These are phyloP conservation scores for Salvelinus fontinalis DNA, from an alignment of 2,113 vertebrate species.

Conservation along the genomic window DNA sequence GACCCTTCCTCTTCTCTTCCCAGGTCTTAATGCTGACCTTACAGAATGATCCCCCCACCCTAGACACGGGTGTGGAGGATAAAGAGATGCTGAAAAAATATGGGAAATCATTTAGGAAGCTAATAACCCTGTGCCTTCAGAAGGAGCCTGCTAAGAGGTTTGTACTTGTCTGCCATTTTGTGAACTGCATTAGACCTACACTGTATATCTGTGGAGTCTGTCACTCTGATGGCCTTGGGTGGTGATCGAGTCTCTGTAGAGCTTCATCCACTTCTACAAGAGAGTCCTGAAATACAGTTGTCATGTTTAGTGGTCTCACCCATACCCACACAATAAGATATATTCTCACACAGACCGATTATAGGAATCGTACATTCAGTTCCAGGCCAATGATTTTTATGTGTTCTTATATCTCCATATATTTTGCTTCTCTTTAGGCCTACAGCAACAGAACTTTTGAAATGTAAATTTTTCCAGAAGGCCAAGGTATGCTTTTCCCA, in stretches of 20 bases:
- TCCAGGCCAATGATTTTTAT: no score
- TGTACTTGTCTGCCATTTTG: background rate
- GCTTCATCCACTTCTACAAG: no score
- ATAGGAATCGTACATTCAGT: no score
- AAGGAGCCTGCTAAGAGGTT: slow-evolving; percentile 99
- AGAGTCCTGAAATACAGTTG: no score
- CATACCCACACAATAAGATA: background rate
- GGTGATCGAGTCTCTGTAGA: no score
- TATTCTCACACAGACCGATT: slow-evolving; percentile 2
- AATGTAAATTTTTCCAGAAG: slow-evolving; percentile 84
- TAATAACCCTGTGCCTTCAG: slow-evolving; percentile 97
- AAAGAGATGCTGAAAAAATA: slow-evolving; percentile 98
- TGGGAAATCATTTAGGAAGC: slow-evolving; percentile 97
- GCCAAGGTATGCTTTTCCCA: slow-evolving; percentile 72
- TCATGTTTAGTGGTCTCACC: no score
- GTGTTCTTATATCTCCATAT: background rate
- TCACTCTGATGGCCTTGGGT: no score
- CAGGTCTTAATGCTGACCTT: slow-evolving; percentile 98
- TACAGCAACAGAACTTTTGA: slow-evolving; percentile 79
- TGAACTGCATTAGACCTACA: no score
- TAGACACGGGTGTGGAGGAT: slow-evolving; percentile 96
- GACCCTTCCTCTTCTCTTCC: slow-evolving; percentile 37
- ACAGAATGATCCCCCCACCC: slow-evolving; percentile 94
- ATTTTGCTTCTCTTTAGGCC: slow-evolving; percentile 66
- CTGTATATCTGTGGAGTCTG: no score